These are phyloP conservation scores for Dryadula phaetusa DNA, from an alignment of 2,888 invertebrate genomes.

Conservation along the genomic window DNA sequence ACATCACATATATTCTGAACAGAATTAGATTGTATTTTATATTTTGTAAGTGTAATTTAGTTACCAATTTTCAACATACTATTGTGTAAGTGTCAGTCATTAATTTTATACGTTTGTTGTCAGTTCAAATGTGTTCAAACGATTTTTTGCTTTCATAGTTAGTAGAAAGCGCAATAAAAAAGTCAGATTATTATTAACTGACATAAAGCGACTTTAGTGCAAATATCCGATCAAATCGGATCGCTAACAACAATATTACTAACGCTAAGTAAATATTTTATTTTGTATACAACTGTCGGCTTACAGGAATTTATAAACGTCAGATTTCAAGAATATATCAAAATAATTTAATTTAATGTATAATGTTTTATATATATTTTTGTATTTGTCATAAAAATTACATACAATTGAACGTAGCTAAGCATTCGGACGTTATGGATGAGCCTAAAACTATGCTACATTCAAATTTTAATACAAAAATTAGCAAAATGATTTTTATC, in stretches of 20 bases:
- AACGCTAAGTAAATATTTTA: slow-evolving; percentile 21
- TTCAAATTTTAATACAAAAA: background rate
- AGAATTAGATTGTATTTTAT: background rate
- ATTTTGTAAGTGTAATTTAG: background rate
- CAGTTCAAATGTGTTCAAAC: slow-evolving; percentile 44
- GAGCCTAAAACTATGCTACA: background rate
- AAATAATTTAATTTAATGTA: background rate
- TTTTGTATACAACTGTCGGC: slow-evolving; percentile 17
- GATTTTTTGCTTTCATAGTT: slow-evolving; percentile 46
- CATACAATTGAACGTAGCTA: background rate
- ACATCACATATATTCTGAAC: no score
- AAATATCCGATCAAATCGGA: slow-evolving; percentile 63
- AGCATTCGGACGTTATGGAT: background rate
- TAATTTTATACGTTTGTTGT: slow-evolving; percentile 20
- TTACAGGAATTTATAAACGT: slow-evolving; percentile 33
- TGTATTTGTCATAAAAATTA: no score
- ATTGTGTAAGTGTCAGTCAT: no score
- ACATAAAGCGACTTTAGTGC: slow-evolving; percentile 45
- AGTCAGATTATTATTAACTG: slow-evolving; percentile 35
- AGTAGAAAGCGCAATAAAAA: slow-evolving; percentile 47
- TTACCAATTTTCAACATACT: no score
- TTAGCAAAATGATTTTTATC: background rate
- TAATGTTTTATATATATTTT: background rate
- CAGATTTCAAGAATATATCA: background rate
- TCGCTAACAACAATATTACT: slow-evolving; percentile 28